Percentiles rank a stretch among this genome's conserved stretches.
phyloP scores from a whole-genome alignment of 2,888 invertebrate species.

The Chirona hameri region DNA sequence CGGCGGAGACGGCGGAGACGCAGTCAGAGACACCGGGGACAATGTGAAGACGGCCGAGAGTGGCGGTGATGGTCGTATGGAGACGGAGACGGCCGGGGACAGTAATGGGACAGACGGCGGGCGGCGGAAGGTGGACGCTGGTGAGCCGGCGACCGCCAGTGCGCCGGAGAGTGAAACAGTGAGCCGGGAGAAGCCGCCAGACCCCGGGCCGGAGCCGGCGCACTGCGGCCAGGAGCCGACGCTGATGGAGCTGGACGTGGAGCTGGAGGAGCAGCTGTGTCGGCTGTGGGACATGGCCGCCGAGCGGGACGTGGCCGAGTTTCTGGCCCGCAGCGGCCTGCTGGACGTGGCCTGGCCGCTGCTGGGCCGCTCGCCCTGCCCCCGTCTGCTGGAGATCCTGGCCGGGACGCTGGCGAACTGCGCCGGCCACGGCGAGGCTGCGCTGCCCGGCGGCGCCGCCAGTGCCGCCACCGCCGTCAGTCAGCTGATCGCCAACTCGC shows the following conservation, averaged over 20 bases:
- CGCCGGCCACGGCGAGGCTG: background rate
- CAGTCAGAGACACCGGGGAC: no score
- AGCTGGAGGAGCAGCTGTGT: slow-evolving; percentile 27
- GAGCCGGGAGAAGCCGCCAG: no score
- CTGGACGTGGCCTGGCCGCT: background rate
- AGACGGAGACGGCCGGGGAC: no score
- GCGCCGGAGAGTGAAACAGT: no score
- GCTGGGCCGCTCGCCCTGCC: slow-evolving; percentile 8
- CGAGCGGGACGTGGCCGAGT: slow-evolving; percentile 8
- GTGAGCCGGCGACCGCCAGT: no score
- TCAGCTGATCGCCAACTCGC: background rate
- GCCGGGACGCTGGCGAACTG: slow-evolving; percentile 22
- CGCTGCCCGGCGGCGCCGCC: background rate
- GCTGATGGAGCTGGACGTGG: slow-evolving; percentile 3
- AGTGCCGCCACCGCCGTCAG: background rate
- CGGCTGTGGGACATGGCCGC: slow-evolving; percentile 7
- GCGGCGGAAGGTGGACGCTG: no score
- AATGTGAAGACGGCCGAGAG: background rate
- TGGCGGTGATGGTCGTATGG: background rate
- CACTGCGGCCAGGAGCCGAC: background rate
- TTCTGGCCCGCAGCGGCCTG: background rate
- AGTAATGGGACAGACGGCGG: no score
- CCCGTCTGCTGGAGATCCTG: slow-evolving; percentile 5
- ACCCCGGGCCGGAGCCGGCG: no score
- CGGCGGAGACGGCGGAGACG: background rate